Evolutionary conservation across 2,888 invertebrate species (phyloP).

Genomic region (Pristionchus mayeri): DNA sequence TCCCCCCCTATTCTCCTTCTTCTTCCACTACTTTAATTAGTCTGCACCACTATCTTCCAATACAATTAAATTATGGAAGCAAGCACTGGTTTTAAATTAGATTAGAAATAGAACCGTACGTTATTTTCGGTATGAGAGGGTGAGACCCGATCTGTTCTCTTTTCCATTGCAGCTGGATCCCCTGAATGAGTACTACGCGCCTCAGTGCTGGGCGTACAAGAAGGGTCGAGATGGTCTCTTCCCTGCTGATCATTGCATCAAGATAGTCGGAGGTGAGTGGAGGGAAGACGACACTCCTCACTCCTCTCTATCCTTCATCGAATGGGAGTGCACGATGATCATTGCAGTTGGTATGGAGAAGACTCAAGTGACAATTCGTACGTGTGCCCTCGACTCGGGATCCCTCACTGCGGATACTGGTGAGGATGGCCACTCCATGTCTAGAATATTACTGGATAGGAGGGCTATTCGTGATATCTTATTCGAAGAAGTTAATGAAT

Average conservation of each 20-base stretch:
- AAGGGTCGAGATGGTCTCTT: conserved; percentile 93
- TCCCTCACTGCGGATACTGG: conserved; percentile 92
- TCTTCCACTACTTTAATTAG: conserved; percentile 26
- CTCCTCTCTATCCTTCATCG: too few relatives aligned
- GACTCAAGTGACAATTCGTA: conserved; percentile 85
- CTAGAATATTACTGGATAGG: too few relatives aligned
- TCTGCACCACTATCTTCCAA: conserved; percentile 44
- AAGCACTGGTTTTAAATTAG: too few relatives aligned
- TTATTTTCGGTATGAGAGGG: too few relatives aligned
- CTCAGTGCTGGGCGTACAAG: conserved; percentile 93
- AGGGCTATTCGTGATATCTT: too few relatives aligned
- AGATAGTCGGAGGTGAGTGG: conserved; percentile 87
- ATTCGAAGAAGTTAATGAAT: too few relatives aligned
- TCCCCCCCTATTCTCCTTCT: background rate
- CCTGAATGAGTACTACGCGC: conserved; percentile 83
- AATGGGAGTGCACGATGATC: background rate
- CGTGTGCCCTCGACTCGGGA: conserved; percentile 95
- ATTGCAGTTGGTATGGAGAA: conserved; percentile 67
- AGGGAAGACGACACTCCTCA: too few relatives aligned
- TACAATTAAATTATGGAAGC: conserved; percentile 6
- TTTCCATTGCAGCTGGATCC: conserved; percentile 82
- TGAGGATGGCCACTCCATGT: too few relatives aligned
- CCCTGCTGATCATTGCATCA: conserved; percentile 96
- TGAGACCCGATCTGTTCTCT: too few relatives aligned
- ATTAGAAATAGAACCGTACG: too few relatives aligned